A percentile compares a stretch with the other conserved stretches of the same genome.
Evolutionary conservation across 2,888 invertebrate genomes (phyloP).

Genomic region (Petrolisthes manimaculis): DNA sequence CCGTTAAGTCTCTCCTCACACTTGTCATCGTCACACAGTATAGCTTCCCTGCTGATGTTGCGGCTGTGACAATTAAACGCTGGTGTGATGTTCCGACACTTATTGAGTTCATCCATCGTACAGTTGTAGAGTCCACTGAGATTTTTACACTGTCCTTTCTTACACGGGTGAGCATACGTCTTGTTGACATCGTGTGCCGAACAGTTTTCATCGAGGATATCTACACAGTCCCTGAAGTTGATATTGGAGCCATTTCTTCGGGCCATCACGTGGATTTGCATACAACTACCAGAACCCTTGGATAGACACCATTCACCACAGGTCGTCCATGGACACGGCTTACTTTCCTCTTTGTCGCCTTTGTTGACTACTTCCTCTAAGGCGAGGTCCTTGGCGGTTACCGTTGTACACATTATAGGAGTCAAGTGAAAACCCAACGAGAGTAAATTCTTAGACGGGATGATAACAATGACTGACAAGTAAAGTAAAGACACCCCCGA

Average conservation of each 20-base stretch:
- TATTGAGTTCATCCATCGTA: slow-evolving; percentile 86
- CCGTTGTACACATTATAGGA: slow-evolving; percentile 93
- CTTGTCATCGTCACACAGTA: slow-evolving; percentile 58
- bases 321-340: slow-evolving; percentile 71
- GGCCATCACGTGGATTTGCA: slow-evolving; percentile 89
- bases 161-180: slow-evolving; percentile 78
- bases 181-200: slow-evolving; percentile 64
- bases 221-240: slow-evolving; percentile 74
- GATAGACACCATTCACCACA: slow-evolving; percentile 94
- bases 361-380: not conserved
- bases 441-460: slow-evolving; percentile 87
- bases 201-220: slow-evolving; percentile 59
- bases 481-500: slow-evolving; percentile 91
- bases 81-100: slow-evolving; percentile 81
- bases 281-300: slow-evolving; percentile 89
- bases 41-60: slow-evolving; percentile 15
- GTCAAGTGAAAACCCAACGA: slow-evolving; percentile 86
- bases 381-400: slow-evolving; percentile 74
- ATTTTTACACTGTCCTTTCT: slow-evolving; percentile 88
- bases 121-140: slow-evolving; percentile 92
- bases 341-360: slow-evolving; percentile 34
- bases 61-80: slow-evolving; percentile 76
- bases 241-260: slow-evolving; percentile 86
- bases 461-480: slow-evolving; percentile 90
- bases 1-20: slow-evolving; percentile 76